Evolutionary conservation across 37 sponge, comb jelly and placozoan genomes (phyloP).

Genomic region (Ephydatia muelleri): DNA sequence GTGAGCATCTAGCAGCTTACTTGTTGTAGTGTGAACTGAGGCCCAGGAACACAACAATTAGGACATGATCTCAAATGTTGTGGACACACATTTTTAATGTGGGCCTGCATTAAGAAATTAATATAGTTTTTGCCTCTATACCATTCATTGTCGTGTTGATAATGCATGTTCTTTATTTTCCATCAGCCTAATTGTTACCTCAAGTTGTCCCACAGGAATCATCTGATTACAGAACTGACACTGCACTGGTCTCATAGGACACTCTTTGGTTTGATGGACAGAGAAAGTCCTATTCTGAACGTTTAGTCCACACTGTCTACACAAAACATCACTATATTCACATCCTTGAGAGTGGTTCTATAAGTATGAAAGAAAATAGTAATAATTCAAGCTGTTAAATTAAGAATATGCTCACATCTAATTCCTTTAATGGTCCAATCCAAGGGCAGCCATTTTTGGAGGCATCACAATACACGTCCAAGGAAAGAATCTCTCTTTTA

Average conservation of each 20-base stretch:
- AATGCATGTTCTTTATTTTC: no score
- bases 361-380: neutral
- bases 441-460: neutral
- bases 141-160: no score
- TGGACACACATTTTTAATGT: no score
- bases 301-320: slow-evolving; percentile 57
- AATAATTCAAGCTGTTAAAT: neutral
- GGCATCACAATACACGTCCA: neutral
- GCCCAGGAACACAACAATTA: no score
- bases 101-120: no score
- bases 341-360: slow-evolving; percentile 31
- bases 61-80: no score
- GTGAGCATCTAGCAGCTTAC: no score
- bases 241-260: slow-evolving; percentile 55
- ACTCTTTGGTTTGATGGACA: slow-evolving; percentile 24
- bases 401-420: neutral
- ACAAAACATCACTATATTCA: slow-evolving; percentile 42
- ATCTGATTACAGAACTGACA: slow-evolving; percentile 44
- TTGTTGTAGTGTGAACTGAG: no score
- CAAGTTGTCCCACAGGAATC: slow-evolving; percentile 39
- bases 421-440: neutral
- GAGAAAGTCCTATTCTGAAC: neutral
- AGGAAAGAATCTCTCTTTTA: neutral
- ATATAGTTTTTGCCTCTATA: no score
- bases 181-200: no score